Conservation (phyloP, 2,888 invertebrate genomes). For the Diploptera punctata region DNA sequence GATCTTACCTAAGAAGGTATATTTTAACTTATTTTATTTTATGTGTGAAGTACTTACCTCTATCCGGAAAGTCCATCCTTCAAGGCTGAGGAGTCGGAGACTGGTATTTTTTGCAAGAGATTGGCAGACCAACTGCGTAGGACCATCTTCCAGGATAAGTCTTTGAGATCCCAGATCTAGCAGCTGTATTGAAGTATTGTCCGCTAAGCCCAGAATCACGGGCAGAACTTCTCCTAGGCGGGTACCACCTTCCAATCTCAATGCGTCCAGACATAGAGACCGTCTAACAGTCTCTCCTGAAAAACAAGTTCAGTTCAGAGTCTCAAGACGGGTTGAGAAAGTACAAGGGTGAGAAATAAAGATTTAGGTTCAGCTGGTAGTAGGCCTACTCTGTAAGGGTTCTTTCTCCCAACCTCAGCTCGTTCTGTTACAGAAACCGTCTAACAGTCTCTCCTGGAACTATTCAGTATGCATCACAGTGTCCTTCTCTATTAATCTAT, state of each 20-base stretch:
- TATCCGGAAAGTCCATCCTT: conserved; percentile 64
- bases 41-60: conserved; percentile 54
- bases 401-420: too few relatives aligned
- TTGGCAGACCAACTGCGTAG: conserved; percentile 57
- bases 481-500: too few relatives aligned
- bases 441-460: too few relatives aligned
- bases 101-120: conserved; percentile 58
- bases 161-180: conserved; percentile 62
- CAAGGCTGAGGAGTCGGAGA: conserved; percentile 59
- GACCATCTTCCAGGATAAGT: conserved; percentile 59
- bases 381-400: too few relatives aligned
- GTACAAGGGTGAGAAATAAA: too few relatives aligned
- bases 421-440: too few relatives aligned
- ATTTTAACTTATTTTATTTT: too few relatives aligned
- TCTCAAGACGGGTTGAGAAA: too few relatives aligned
- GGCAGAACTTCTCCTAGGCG: conserved; percentile 63
- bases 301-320: too few relatives aligned
- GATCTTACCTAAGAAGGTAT: too few relatives aligned
- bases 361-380: too few relatives aligned
- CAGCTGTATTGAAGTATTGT: conserved; percentile 61
- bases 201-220: conserved; percentile 60
- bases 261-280: conserved; percentile 59
- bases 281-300: conserved; percentile 58
- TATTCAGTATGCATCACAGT: too few relatives aligned
- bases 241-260: conserved; percentile 62